phyloP scores from a whole-genome alignment of 2,113 vertebrate species.

The Theristicus caerulescens region DNA sequence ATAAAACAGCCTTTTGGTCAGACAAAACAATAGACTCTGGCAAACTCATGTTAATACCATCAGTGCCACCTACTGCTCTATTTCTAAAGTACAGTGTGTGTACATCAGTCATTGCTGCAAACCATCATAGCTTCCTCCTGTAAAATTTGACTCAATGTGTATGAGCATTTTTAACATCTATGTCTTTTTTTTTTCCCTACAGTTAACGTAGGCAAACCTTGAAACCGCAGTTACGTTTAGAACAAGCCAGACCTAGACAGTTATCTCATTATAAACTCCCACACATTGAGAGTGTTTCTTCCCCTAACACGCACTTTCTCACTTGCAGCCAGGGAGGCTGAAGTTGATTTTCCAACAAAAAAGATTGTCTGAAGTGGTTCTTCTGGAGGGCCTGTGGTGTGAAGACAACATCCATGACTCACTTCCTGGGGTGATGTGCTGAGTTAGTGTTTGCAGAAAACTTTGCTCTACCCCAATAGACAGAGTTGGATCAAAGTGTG shows the following conservation, averaged over 20 bases:
- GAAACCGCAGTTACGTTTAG: neutral
- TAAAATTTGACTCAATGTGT: neutral
- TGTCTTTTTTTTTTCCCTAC: neutral
- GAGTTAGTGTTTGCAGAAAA: neutral
- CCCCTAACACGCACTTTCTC: neutral
- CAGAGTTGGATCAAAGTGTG: neutral
- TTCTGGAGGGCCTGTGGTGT: neutral
- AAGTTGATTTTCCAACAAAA: neutral
- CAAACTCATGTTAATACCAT: neutral
- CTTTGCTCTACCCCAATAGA: neutral
- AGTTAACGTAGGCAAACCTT: neutral
- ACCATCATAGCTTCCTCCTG: neutral
- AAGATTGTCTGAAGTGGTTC: neutral
- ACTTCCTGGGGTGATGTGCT: neutral
- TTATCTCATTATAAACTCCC: neutral
- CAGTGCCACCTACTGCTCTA: conserved; percentile 42
- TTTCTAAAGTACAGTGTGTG: neutral
- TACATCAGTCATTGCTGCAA: neutral
- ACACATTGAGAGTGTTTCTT: neutral
- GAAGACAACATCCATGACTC: neutral
- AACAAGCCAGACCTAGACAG: neutral
- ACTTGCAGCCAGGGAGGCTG: neutral
- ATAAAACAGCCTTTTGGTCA: neutral
- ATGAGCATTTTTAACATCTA: neutral
- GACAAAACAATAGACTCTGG: neutral